Base-by-base conservation (phyloP, 2,888 invertebrate species). In the Cetonia aurata region DNA sequence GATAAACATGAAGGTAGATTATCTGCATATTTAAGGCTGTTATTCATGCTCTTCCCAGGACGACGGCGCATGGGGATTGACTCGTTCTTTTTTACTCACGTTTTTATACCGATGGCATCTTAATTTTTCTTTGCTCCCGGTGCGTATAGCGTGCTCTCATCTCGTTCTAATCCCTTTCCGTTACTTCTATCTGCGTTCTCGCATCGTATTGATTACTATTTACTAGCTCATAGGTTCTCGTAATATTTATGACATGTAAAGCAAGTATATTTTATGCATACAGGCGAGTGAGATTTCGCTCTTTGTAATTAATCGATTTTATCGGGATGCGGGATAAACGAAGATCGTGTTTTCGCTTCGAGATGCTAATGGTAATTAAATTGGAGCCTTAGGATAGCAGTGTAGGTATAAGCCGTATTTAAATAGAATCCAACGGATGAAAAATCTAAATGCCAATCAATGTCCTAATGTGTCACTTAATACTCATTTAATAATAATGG, bases 1-100 rank as follows among this genome's bases (percentile, higher is more conserved):
- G 75, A 73, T 75, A 75, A 75, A 75, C 75, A 75, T 75, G 75
- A 75, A 72, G 75, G 31, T 65, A 72, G 75, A 75, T 75, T 75
- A 75, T 75, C 75, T 75, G 73, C 75, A 75, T 75, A 75, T 72
- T 75, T 75, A 71, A 73, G 59, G 73, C 73, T 72, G 74, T 75
- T 75, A 73, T 73, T 75, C 73, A 74, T 75, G 69, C 60, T 67
- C 68, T 75, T 75, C 73, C 70, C 73, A 75, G 71, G 75, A 72
- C 66, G 48, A 25, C 25, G 70, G 52, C 42, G 25, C 4, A 25
- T 4, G 25, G 31, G 70, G 71, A 75, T 73, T 75, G 73, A 75
- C 69, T 72, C 71, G 72, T 72, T 72, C 71, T 68, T 60, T 25
- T 19, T 60, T 48, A 25, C 46, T 60, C 48, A 46, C n/a, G 41